phyloP scores from a whole-genome alignment of 2,888 invertebrate species.

The Pollenia amentaria region DNA sequence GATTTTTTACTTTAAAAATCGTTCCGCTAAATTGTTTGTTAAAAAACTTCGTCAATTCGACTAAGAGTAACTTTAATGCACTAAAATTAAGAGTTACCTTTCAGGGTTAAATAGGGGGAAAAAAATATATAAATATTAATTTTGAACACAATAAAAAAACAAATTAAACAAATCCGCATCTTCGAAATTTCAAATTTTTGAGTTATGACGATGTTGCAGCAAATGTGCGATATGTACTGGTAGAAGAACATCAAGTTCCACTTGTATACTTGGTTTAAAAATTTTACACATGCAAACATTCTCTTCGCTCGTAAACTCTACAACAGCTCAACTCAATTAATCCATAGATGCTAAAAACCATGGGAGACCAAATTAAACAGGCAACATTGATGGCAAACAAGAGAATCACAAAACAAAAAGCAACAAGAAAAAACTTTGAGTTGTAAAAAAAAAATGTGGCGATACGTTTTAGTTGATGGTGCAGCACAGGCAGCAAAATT shows the following conservation, averaged over 20 bases:
- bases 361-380: conserved; percentile 46
- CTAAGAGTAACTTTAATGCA: no score
- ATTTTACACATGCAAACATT: neutral
- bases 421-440: neutral
- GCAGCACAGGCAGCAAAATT: neutral
- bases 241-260: neutral
- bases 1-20: no score
- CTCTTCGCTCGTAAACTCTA: neutral
- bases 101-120: no score
- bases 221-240: neutral
- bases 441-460: conserved; percentile 5
- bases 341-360: conserved; percentile 31
- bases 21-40: no score
- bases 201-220: no score
- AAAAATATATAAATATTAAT: no score
- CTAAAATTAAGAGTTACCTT: no score
- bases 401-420: neutral
- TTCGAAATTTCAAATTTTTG: no score
- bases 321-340: conserved; percentile 50
- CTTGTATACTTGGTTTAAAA: neutral
- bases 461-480: neutral
- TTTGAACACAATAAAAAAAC: no score
- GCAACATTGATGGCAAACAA: conserved; percentile 12
- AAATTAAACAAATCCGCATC: no score
- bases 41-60: no score